Conservation (phyloP, 2,888 invertebrate genomes). For the Cerceris rybyensis region DNA sequence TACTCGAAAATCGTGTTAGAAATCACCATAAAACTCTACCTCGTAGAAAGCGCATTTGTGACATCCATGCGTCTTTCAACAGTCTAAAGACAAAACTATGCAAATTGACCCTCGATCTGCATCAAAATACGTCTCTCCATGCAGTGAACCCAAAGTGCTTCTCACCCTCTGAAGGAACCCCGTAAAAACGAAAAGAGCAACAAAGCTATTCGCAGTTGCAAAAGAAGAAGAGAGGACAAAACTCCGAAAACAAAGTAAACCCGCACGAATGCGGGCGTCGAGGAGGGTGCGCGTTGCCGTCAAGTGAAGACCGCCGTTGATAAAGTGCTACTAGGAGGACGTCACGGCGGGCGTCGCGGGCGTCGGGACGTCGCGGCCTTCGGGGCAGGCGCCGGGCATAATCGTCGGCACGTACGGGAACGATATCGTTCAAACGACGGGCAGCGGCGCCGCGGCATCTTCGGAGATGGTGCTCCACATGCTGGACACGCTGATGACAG, state of each 20-base stretch:
- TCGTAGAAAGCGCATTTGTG: too few relatives aligned
- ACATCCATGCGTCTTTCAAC: too few relatives aligned
- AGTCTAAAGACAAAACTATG: too few relatives aligned
- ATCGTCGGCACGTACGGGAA: constrained; percentile 69
- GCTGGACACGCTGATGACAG: constrained; percentile 85
- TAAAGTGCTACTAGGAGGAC: constrained; percentile 61
- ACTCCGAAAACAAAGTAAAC: not conserved
- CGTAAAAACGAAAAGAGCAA: not conserved
- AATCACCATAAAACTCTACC: too few relatives aligned
- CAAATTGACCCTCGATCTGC: too few relatives aligned
- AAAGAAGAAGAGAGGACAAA: not conserved
- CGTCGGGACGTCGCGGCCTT: constrained; percentile 80
- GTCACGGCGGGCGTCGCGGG: constrained; percentile 81
- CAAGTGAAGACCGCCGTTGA: constrained; percentile 21
- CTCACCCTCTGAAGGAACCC: too few relatives aligned
- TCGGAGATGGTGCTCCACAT: constrained; percentile 90
- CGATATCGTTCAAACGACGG: constrained; percentile 53
- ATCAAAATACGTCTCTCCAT: too few relatives aligned
- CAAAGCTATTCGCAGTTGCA: not conserved
- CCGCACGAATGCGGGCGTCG: constrained; percentile 47
- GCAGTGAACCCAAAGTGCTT: too few relatives aligned
- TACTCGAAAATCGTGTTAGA: too few relatives aligned
- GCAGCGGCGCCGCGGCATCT: constrained; percentile 73
- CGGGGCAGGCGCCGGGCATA: constrained; percentile 77
- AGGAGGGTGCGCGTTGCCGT: constrained; percentile 25